Base-by-base conservation (phyloP, 2,113 vertebrate genomes). In the Apus apus region DNA sequence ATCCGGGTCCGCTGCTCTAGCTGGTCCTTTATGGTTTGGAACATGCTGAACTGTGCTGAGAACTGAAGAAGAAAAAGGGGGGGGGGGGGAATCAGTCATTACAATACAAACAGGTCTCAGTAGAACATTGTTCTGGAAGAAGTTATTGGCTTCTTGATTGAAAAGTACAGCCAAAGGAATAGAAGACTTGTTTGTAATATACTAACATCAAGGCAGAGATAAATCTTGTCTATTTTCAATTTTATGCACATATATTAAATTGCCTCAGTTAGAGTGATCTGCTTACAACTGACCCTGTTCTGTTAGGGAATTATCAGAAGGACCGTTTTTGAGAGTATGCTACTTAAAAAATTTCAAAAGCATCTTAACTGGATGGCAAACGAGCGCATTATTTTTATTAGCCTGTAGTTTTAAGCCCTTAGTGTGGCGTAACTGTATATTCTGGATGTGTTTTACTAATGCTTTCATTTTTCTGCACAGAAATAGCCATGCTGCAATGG, bases 1-100 rank as follows among this genome's bases (percentile, higher is more conserved):
- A 98, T 96, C 30, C 97, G 95, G 1, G 98, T 98, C 48, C 98
- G 84, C 93, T 98, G 98, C 93, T 98, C 98, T 27, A 98, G 97
- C 88, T 98, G 98, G 80, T 98, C 98, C 87, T 98, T 98, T 81
- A 98, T 98, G 70, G 97, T 98, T 95, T 98, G 98, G 92, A 98
- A 98, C 97, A 98, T 96, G 80, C 95, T 98, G 95, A 98, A 97
- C 86, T 98, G 98, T 23, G 97, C 94, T 0, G 98, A 97, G 83
- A 98, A 98, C 98, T 98, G 88, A 18, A 45, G 22, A 71, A 73
- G 10, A 5, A 5, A 18, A 11, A 3, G 6, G 3, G 1, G 5
- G 12, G 3, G 7, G 3, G 1, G 5, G 1, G 6, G 53, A 79
- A 66, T 72, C n/a, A 84, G 34, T 68, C 30, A 38, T 51, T 77